Evolutionary conservation across 2,888 invertebrate genomes (phyloP), one percentile per base, ranked within the genome.

Genomic region (Folsomia manolachei): DNA sequence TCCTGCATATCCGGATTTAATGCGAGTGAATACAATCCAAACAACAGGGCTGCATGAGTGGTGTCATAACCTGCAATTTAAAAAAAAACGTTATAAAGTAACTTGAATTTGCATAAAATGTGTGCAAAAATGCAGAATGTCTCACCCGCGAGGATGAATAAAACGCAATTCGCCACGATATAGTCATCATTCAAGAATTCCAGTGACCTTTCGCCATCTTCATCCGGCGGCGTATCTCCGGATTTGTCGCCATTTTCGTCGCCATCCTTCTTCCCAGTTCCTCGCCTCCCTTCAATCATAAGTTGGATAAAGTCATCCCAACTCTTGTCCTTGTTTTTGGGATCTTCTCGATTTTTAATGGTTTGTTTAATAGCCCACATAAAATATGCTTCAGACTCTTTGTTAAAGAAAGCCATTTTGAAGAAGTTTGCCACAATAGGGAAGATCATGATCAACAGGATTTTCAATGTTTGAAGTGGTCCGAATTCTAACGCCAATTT

Each of bases 261-360:
- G 53, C 62, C 64, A 11, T 75, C 75, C 51, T 71, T 73, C 21
- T 62, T n/a, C 24, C 83, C 83, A 71, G 19, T 4, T 14, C 85
- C 84, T 66, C 85, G 84, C 76, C 86, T 86, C 25, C 88, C 79
- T 62, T 88, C 84, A 26, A 87, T 83, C 63, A 88, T 82, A 1
- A 88, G 80, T 77, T 89, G 87, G 66, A 89, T 82, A 76, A 89
- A 88, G 82, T 88, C 88, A 70, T 87, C 86, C 56, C 19, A n/a
- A 39, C 87, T 82, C 0, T 81, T 82, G 0, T 88, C 79, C 1
- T 85, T 83, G 78, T 86, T 85, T n/a, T n/a, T n/a, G n/a, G n/a
- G n/a, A 25, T 82, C 82, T 78, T 86, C 85, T 18, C 88, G 82
- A 73, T 85, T 84, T 1, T 84, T 82, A 1, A 88, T 83, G 1